Evolutionary conservation across 2,797 vertebrate species (phyloP).

Genomic region (Spinibarbus caldwelli): DNA sequence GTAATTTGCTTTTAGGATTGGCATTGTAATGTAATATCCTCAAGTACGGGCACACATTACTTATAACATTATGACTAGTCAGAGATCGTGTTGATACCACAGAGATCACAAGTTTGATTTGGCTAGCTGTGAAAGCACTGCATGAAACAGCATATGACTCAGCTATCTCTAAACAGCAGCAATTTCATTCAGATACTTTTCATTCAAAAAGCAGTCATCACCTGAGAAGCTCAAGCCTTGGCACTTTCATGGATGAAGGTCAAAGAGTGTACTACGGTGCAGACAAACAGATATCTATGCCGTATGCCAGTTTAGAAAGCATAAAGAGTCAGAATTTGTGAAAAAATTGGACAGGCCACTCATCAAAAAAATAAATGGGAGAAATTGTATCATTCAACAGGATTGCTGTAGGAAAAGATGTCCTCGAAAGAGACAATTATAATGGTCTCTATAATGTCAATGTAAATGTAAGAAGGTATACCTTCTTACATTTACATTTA

Average conservation of each 20-base stretch:
- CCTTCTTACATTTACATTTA: neutral
- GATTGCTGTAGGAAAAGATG: neutral
- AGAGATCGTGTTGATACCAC: neutral
- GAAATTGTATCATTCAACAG: neutral
- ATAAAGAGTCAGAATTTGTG: no score
- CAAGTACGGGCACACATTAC: neutral
- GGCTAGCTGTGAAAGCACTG: neutral
- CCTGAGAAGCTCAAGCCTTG: no score
- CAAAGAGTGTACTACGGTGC: no score
- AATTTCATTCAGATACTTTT: conserved; percentile 10
- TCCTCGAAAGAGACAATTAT: neutral
- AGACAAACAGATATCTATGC: no score
- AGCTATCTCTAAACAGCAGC: neutral
- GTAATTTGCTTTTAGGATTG: neutral
- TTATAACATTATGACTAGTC: neutral
- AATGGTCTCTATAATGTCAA: no score
- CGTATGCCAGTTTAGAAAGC: no score
- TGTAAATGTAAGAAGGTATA: no score
- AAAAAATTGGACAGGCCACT: no score
- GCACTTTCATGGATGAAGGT: no score
- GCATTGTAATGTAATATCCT: neutral
- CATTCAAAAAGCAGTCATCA: conserved; percentile 19
- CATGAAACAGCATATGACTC: conserved; percentile 4
- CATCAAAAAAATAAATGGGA: neutral
- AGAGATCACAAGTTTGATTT: conserved; percentile 14